These are phyloP conservation scores for Muntiacus muntjak DNA, from an alignment of 2,113 vertebrate genomes.

Conservation along the genomic window DNA sequence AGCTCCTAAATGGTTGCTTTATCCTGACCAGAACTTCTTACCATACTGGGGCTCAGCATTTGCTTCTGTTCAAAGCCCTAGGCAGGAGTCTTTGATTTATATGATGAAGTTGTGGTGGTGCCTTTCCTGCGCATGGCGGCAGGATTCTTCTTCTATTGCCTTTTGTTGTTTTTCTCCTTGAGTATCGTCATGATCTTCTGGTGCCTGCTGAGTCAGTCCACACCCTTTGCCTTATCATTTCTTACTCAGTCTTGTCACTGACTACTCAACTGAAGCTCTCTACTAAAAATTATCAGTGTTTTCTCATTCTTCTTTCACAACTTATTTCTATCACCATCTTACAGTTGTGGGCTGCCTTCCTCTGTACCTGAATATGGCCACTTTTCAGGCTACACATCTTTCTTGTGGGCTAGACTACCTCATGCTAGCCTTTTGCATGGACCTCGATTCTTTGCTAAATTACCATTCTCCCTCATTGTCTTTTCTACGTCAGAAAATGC, in stretches of 20 bases:
- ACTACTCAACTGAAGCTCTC: neutral
- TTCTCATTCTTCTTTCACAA: neutral
- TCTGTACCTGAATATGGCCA: neutral
- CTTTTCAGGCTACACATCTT: neutral
- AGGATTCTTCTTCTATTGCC: neutral
- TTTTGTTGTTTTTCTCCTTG: neutral
- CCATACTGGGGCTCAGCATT: fast-evolving
- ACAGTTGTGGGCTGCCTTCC: neutral
- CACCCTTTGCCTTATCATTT: neutral
- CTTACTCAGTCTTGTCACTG: neutral
- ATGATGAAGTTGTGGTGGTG: neutral
- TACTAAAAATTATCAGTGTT: neutral
- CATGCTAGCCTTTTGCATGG: neutral
- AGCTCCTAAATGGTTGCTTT: neutral
- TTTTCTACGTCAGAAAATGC: neutral
- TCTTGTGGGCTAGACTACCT: neutral
- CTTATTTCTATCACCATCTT: neutral
- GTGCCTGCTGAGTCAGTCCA: neutral
- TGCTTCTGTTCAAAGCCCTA: neutral
- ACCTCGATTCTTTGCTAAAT: neutral
- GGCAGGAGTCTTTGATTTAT: neutral
- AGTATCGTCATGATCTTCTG: neutral
- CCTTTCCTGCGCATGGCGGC: fast-evolving
- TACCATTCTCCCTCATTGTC: neutral
- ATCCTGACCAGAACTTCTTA: neutral